phyloP scores from a whole-genome alignment of 2,113 vertebrate species.

The Nibea coibor region DNA sequence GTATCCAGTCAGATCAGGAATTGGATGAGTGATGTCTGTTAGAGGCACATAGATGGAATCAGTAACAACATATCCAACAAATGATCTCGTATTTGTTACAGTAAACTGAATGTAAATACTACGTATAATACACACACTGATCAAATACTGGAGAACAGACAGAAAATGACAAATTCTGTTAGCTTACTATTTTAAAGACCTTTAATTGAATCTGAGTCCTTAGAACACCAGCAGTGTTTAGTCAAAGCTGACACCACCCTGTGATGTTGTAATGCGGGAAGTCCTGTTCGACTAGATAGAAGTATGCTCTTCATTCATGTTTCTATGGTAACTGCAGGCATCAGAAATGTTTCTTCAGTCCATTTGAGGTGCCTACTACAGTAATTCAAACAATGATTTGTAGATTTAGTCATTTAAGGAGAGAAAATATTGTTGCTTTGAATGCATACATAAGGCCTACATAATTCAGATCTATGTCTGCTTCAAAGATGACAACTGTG shows the following conservation, averaged over 20 bases:
- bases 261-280: constrained; percentile 47
- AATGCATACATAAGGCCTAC: not conserved
- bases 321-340: constrained; percentile 76
- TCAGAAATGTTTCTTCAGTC: constrained; percentile 47
- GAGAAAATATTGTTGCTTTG: not conserved
- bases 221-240: constrained; percentile 32
- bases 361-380: constrained; percentile 8
- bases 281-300: constrained; percentile 58
- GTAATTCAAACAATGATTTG: constrained; percentile 16
- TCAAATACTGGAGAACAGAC: not conserved
- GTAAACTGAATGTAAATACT: not conserved
- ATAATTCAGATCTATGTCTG: not conserved
- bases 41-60: constrained; percentile 1
- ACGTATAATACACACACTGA: not conserved
- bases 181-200: constrained; percentile 16
- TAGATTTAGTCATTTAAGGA: not conserved
- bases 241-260: constrained; percentile 42
- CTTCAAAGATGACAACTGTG: not conserved
- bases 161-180: constrained; percentile 2
- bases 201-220: constrained; percentile 25
- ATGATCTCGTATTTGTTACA: not conserved
- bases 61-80: not conserved
- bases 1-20: constrained; percentile 88
- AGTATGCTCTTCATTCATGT: constrained; percentile 63
- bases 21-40: constrained; percentile 88